phyloP scores from a whole-genome alignment of 2,113 vertebrate species.

The Onychostoma macrolepis region DNA sequence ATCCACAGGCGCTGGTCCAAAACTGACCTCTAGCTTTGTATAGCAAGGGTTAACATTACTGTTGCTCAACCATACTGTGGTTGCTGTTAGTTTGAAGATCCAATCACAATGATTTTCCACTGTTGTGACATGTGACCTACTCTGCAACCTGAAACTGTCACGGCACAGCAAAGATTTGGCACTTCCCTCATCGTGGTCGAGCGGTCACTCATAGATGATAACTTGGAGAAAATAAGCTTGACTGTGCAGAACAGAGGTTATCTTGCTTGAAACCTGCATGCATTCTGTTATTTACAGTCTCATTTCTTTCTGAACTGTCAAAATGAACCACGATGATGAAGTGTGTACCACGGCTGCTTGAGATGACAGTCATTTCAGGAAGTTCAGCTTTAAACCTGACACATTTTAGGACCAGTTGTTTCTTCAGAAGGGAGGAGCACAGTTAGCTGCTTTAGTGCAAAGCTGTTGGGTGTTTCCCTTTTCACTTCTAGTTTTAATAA shows the following conservation, averaged over 20 bases:
- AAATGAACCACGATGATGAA: neutral
- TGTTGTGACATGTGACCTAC: slow-evolving; percentile 80
- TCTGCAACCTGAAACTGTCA: slow-evolving; percentile 75
- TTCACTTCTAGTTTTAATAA: slow-evolving; percentile 14
- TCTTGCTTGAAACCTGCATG: neutral
- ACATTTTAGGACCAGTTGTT: neutral
- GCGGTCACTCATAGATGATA: slow-evolving; percentile 45
- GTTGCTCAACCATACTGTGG: slow-evolving; percentile 66
- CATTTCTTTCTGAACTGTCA: neutral
- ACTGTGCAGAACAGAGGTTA: neutral
- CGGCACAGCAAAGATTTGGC: slow-evolving; percentile 71
- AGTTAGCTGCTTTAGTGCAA: neutral
- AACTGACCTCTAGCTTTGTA: slow-evolving; percentile 7
- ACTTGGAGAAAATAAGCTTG: slow-evolving; percentile 30
- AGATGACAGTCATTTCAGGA: neutral
- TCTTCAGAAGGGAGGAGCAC: neutral
- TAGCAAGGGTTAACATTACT: slow-evolving; percentile 68
- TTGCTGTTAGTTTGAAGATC: slow-evolving; percentile 76
- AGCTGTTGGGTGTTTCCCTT: slow-evolving; percentile 17
- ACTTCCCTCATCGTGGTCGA: slow-evolving; percentile 63
- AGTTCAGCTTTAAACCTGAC: neutral
- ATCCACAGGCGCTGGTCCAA: neutral
- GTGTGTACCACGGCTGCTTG: neutral
- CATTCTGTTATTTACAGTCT: neutral
- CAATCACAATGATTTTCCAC: slow-evolving; percentile 80